These are phyloP conservation scores for Macropodus opercularis DNA, from an alignment of 2,797 vertebrate species.

Conservation along the genomic window DNA sequence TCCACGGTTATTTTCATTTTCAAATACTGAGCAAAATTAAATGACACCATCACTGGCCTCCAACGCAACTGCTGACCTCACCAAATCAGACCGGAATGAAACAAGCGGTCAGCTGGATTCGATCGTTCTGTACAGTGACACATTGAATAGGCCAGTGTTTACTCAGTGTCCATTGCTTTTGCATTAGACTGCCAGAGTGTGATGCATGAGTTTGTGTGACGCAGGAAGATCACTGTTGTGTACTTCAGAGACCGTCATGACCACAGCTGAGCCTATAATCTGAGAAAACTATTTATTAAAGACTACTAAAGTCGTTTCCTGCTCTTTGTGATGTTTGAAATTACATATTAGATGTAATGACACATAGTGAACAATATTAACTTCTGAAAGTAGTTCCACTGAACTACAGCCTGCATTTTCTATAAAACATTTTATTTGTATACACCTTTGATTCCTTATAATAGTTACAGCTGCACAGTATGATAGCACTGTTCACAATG, in stretches of 20 bases:
- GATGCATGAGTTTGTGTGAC: conserved; percentile 28
- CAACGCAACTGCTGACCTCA: conserved; percentile 53
- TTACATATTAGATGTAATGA: too few relatives aligned
- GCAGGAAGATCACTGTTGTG: conserved; percentile 48
- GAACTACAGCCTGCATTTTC: conserved; percentile 16
- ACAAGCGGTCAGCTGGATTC: conserved; percentile 50
- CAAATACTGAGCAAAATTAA: conserved; percentile 18
- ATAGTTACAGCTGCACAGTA: conserved; percentile 54
- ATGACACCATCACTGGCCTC: conserved; percentile 39
- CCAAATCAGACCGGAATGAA: conserved; percentile 40
- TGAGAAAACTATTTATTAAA: conserved; percentile 34
- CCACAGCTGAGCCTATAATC: conserved; percentile 54
- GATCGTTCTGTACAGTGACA: conserved; percentile 36
- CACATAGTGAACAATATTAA: too few relatives aligned
- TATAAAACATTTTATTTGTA: conserved; percentile 64
- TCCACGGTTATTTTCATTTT: conserved; percentile 18
- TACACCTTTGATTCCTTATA: conserved; percentile 40
- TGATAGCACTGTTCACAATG: conserved; percentile 48
- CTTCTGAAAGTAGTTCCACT: background rate
- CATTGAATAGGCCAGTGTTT: conserved; percentile 26
- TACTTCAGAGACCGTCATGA: conserved; percentile 46
- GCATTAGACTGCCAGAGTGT: conserved; percentile 23
- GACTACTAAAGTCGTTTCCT: background rate
- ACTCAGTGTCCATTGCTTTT: conserved; percentile 23
- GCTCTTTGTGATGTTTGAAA: too few relatives aligned